These are phyloP conservation scores for Protomyctophum bolini DNA, from an alignment of 2,113 vertebrate genomes.

Conservation along the genomic window DNA sequence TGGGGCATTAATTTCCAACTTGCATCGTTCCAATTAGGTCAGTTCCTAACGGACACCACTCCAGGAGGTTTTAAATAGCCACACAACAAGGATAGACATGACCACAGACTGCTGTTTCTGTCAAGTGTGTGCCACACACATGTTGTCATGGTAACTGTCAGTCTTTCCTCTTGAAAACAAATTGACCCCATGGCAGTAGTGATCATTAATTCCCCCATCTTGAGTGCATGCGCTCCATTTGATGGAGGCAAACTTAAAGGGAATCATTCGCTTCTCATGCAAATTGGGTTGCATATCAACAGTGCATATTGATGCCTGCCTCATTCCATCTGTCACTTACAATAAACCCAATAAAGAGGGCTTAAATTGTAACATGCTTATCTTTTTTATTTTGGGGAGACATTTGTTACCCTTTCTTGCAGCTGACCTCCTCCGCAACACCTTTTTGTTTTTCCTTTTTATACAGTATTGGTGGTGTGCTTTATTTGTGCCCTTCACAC, in stretches of 20 bases:
- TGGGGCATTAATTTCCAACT: too few relatives aligned
- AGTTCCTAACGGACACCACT: too few relatives aligned
- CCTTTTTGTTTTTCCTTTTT: too few relatives aligned
- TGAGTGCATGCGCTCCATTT: neutral
- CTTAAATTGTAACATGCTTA: neutral
- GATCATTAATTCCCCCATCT: neutral
- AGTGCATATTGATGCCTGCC: slow-evolving; percentile 21
- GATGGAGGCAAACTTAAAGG: slow-evolving; percentile 31
- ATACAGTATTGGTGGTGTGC: too few relatives aligned
- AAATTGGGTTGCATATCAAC: slow-evolving; percentile 23
- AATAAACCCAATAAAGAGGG: slow-evolving; percentile 25
- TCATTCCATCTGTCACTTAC: slow-evolving; percentile 27
- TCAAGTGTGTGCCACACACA: slow-evolving; percentile 32
- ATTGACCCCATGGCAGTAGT: slow-evolving; percentile 5
- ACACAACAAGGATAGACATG: neutral
- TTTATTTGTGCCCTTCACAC: too few relatives aligned
- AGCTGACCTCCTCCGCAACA: neutral
- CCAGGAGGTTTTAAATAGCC: too few relatives aligned
- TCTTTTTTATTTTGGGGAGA: slow-evolving; percentile 12
- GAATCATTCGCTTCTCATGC: slow-evolving; percentile 27
- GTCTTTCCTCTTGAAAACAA: slow-evolving; percentile 21
- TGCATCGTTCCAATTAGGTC: too few relatives aligned
- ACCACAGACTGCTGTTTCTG: neutral
- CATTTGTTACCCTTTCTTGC: slow-evolving; percentile 44
- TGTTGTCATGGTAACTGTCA: slow-evolving; percentile 56